Conservation (phyloP, 2,888 invertebrate species). For the Cephus sareptanus region DNA sequence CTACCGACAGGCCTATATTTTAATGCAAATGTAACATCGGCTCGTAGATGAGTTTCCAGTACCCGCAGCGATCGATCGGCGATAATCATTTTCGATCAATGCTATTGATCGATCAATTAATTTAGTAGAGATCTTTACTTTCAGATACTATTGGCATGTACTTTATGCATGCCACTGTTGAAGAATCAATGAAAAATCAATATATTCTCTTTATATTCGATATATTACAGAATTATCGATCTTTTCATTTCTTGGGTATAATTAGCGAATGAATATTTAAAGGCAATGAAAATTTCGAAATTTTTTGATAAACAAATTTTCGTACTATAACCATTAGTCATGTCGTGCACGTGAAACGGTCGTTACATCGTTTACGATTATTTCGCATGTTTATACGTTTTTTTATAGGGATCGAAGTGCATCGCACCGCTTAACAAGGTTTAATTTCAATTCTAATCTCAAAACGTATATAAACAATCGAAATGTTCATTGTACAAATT, state of each 20-base stretch:
- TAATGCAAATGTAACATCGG: constrained; percentile 3
- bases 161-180: neutral
- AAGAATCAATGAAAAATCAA: neutral
- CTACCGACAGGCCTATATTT: constrained; percentile 16
- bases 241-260: neutral
- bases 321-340: neutral
- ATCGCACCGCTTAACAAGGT: neutral
- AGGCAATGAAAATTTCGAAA: neutral
- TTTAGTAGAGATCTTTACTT: neutral
- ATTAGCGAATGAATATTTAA: neutral
- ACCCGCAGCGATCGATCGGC: neutral
- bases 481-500: neutral
- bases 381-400: neutral
- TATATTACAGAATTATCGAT: neutral
- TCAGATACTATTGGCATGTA: neutral
- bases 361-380: neutral
- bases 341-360: neutral
- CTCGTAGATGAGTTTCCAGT: neutral
- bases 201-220: neutral
- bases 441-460: neutral
- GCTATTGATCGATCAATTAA: neutral
- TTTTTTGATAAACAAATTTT: no score
- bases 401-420: neutral
- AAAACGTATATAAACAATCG: neutral
- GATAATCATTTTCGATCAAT: neutral